phyloP scores from a whole-genome alignment of 92 coral and sea anemone genomes.

The Galaxea fascicularis region DNA sequence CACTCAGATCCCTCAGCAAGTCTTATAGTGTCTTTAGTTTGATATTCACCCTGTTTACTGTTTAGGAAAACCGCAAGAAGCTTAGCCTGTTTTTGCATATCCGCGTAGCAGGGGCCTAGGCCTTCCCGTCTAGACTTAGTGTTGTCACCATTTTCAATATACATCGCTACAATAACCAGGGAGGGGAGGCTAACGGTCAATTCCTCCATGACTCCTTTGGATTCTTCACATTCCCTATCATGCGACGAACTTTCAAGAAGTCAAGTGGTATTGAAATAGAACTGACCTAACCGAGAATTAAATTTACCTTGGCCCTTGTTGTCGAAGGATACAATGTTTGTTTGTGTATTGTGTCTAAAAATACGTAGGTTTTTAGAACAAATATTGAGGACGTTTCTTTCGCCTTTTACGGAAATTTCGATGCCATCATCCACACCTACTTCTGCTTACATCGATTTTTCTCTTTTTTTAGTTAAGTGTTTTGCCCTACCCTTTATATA shows the following conservation, averaged over 20 bases:
- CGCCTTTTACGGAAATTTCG: neutral
- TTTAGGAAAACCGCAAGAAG: constrained; percentile 6
- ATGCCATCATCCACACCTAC: too few relatives aligned
- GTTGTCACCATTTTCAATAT: neutral
- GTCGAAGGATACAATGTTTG: neutral
- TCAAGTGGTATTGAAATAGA: neutral
- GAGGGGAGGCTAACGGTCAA: neutral
- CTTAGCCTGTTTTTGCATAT: constrained; percentile 2
- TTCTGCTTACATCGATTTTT: too few relatives aligned
- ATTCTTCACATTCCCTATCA: neutral
- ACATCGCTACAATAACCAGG: neutral
- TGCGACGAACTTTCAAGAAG: neutral
- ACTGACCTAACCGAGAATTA: neutral
- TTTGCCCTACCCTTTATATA: too few relatives aligned
- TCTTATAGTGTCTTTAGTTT: neutral
- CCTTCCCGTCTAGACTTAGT: constrained; percentile 1
- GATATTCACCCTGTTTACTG: constrained; percentile 8
- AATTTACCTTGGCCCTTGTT: neutral
- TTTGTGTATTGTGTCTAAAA: too few relatives aligned
- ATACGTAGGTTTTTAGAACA: neutral
- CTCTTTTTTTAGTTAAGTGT: too few relatives aligned
- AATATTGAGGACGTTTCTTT: neutral
- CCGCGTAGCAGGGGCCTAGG: constrained; percentile 8
- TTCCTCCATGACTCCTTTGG: neutral
- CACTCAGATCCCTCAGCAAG: neutral